Evolutionary conservation across 2,113 vertebrate species (phyloP).

Genomic region (Melanerpes aurifrons): DNA sequence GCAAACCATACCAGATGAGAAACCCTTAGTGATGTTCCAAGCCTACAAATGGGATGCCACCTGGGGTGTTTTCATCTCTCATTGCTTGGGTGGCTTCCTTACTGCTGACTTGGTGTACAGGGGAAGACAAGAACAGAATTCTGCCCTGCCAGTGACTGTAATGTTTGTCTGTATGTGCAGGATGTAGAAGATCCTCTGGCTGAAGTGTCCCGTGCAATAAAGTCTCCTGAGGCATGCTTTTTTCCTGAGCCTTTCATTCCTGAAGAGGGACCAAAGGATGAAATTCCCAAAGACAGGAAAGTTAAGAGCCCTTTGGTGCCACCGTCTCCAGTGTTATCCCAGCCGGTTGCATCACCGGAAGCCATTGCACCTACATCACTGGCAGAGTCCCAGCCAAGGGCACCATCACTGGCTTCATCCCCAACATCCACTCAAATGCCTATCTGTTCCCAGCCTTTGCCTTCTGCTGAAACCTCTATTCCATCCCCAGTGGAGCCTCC

Average conservation of each 20-base stretch:
- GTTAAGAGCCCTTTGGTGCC: slow-evolving; percentile 25
- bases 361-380: slow-evolving; percentile 71
- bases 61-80: neutral
- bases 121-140: fast-evolving
- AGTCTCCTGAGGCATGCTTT: slow-evolving; percentile 74
- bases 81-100: neutral
- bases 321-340: slow-evolving; percentile 82
- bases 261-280: slow-evolving; percentile 63
- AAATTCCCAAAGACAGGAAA: slow-evolving; percentile 35
- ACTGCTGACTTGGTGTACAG: neutral
- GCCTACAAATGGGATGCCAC: neutral
- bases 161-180: slow-evolving; percentile 23
- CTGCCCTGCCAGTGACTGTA: neutral
- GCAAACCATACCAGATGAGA: neutral
- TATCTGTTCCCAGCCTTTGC: slow-evolving; percentile 90
- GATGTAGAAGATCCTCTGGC: neutral
- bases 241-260: slow-evolving; percentile 79
- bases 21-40: neutral
- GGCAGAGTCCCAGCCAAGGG: slow-evolving; percentile 62
- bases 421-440: slow-evolving; percentile 76
- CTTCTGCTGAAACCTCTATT: slow-evolving; percentile 83
- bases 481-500: slow-evolving; percentile 84
- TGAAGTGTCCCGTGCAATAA: slow-evolving; percentile 38
- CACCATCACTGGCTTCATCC: slow-evolving; percentile 70
- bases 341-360: slow-evolving; percentile 83